Base-by-base conservation (phyloP, 2,797 vertebrate species). In the Rhodeus uyekii region DNA sequence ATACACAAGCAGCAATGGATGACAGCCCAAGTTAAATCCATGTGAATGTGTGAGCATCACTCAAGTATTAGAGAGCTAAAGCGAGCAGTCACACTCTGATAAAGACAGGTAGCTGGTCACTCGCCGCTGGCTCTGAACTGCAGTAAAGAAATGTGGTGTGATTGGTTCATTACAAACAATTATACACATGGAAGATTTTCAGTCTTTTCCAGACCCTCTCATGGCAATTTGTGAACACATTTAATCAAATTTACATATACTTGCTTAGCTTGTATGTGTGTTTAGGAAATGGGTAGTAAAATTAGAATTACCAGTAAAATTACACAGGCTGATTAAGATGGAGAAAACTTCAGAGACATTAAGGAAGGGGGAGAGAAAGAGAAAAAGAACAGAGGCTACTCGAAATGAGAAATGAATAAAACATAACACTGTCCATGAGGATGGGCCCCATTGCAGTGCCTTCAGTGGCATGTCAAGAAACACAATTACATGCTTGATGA, bases 401-500 rank as follows among this genome's bases (percentile, higher is more conserved):
- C n/a, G 46, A 67, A 83, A 84, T 76, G 39, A 86, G 80, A 78
- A 71, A 84, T 87, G 84, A 87, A 87, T 85, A 87, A 87, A 83
- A 80, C 83, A 69, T 78, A 67, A 80, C 39, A 38, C 83, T 79
- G 83, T 87, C 72, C 65, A 64, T 83, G 84, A 84, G 81, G 80
- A 86, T 82, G 75, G 60, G 24, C 76, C 53, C 44, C 68, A 60
- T 71, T 58, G 81, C 77, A 36, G 46, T 75, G 50, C 84, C 86
- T 86, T 72, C 78, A 78, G 67, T 81, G 73, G 76, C 87, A 82
- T 81, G 87, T 80, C 69, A 71, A 80, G 83, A 78, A 82, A 87
- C 78, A 89, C 88, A 86, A 85, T 84, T 86, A 83, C 79, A 74
- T 71, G 64, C 67, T 85, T 83, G 82, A 87, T 76, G 83, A 86